Base-by-base conservation (phyloP, 2,797 vertebrate species). In the Limosa lapponica region DNA sequence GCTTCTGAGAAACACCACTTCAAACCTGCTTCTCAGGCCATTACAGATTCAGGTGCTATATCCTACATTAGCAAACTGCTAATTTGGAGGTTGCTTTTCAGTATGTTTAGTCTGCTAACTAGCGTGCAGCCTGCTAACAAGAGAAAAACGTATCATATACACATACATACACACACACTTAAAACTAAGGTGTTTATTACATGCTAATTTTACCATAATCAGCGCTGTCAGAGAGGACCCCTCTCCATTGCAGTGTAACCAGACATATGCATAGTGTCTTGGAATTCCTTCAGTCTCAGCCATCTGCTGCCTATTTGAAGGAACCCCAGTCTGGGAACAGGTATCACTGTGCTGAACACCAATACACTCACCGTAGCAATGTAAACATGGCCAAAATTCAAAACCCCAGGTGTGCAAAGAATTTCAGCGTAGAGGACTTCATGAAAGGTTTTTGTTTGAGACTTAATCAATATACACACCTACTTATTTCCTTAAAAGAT, bases 171-270 rank as follows among this genome's bases (percentile, higher is more conserved):
- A 59, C 10, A 23, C 70, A 57, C 72, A 22, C 30, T 84, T 91
- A 72, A 89, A 93, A 92, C 65, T 79, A n/a, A 95, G 67, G 62
- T 84, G 48, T 96, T 96, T 97, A 95, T 96, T 97, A 72, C 83
- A 82, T 74, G 32, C 77, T 93, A 59, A 69, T 90, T 89, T 93
- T 83, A 88, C 64, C 75, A 79, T 81, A 77, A 79, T 65, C 46
- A 65, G 55, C 54, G 48, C 48, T 69, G 67, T 77, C 49, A 79
- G 62, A 94, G 79, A 81, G 70, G 62, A 57, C 14, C 11, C 41
- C 59, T 89, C 67, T 91, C 75, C 22, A 5, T 16, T 77, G 54
- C 18, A 20, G 23, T 64, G 67, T 93, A 88, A 74, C n/a, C 85
- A 91, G 73, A 87, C 72, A 61, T 64, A 86, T 4, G 75, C 65